Percentiles rank a stretch among this genome's conserved stretches.
phyloP scores from a whole-genome alignment of 2,797 vertebrate species.

The Glyptemys insculpta region DNA sequence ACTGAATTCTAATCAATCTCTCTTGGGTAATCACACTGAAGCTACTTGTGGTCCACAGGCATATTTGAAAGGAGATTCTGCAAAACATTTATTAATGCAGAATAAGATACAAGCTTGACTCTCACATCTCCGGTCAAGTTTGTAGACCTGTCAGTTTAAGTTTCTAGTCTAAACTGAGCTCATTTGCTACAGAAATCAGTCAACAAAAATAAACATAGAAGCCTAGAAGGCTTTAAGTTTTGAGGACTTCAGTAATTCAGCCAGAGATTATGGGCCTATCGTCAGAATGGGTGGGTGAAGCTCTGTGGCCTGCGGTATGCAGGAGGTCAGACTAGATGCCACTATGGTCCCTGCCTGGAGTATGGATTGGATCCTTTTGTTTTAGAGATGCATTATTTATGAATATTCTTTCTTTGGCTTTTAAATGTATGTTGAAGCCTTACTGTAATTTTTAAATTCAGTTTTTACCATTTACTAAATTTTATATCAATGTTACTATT shows the following conservation, averaged over 20 bases:
- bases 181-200: not conserved
- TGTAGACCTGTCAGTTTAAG: not conserved
- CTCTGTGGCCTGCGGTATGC: not conserved
- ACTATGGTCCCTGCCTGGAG: not conserved
- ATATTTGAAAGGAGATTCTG: not conserved
- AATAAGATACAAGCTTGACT: not conserved
- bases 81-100: not conserved
- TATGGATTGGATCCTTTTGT: not conserved
- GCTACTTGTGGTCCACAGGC: not conserved
- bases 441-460: not conserved
- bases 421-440: not conserved
- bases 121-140: not conserved
- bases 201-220: not conserved
- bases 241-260: not conserved
- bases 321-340: not conserved
- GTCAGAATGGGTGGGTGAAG: not conserved
- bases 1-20: not conserved
- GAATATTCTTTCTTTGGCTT: not conserved
- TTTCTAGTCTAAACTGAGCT: not conserved
- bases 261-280: not conserved
- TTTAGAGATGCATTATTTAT: not conserved
- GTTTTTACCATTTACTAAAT: not conserved
- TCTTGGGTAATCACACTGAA: not conserved
- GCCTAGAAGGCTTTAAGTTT: not conserved
- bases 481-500: not conserved